These are phyloP conservation scores for Globicephala melas DNA, from an alignment of 2,113 vertebrate genomes.

Conservation along the genomic window DNA sequence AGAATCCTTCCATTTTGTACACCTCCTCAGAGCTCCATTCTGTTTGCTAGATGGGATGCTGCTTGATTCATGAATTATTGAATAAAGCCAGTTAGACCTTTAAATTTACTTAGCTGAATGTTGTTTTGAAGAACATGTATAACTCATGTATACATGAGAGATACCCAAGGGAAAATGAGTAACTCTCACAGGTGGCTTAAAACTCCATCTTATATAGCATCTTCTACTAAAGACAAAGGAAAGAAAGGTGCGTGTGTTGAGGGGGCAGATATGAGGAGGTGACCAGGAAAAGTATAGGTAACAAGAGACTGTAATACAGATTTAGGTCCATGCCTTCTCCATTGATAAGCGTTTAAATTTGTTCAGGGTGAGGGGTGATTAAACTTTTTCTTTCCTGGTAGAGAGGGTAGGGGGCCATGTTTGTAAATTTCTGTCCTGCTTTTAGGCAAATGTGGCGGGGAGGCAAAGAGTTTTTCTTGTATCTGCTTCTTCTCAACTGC, in stretches of 20 bases:
- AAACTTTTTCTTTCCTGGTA: not conserved
- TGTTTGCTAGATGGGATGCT: not conserved
- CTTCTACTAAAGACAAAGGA: not conserved
- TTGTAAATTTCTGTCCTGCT: not conserved
- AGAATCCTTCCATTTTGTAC: not conserved
- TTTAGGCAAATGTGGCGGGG: not conserved
- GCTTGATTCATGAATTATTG: not conserved
- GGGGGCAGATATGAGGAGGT: not conserved
- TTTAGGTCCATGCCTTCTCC: not conserved
- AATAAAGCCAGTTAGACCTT: not conserved
- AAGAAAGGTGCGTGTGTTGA: not conserved
- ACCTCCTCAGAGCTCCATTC: not conserved
- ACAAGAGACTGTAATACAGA: not conserved
- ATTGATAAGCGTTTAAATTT: not conserved
- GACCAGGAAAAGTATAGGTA: not conserved
- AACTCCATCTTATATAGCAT: not conserved
- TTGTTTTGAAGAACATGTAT: not conserved
- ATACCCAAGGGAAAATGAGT: not conserved
- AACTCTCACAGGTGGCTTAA: not conserved
- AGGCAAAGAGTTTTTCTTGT: not conserved
- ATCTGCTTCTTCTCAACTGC: not conserved
- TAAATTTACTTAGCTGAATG: not conserved
- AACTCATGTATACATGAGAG: not conserved
- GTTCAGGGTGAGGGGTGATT: not conserved
- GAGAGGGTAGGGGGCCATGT: not conserved